Conservation (phyloP, 2,797 vertebrate species). For the Betta splendens region DNA sequence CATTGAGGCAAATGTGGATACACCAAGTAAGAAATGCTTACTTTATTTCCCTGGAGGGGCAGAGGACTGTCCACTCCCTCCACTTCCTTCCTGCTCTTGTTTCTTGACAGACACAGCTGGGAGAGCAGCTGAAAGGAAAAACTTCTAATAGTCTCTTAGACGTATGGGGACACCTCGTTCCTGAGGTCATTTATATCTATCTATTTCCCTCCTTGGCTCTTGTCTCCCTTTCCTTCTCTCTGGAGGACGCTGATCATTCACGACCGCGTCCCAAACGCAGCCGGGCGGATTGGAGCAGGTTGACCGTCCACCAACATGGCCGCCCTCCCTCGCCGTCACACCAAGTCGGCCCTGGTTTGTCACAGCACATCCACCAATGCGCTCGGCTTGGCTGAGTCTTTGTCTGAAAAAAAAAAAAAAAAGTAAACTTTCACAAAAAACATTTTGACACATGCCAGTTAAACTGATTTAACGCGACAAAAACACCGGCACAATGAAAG, state of each 20-base stretch:
- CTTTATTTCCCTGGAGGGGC: constrained; percentile 52
- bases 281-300: constrained; percentile 40
- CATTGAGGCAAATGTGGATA: constrained; percentile 28
- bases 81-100: constrained; percentile 10
- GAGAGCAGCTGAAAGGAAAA: constrained; percentile 25
- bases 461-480: constrained; percentile 10
- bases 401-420: neutral
- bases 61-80: neutral
- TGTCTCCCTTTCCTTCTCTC: constrained; percentile 32
- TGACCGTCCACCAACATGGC: constrained; percentile 40
- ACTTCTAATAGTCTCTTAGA: constrained; percentile 51
- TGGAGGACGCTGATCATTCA: constrained; percentile 38
- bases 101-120: constrained; percentile 31
- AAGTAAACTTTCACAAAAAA: neutral
- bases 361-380: neutral
- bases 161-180: constrained; percentile 55
- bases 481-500: constrained; percentile 14
- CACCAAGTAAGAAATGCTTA: constrained; percentile 24
- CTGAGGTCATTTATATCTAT: constrained; percentile 57
- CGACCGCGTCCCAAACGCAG: constrained; percentile 25
- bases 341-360: constrained; percentile 15
- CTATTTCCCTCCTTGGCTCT: constrained; percentile 33
- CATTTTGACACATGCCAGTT: constrained; percentile 14
- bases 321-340: constrained; percentile 7
- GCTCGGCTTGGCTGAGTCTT: neutral